These are phyloP conservation scores for Lysiphlebus fabarum DNA, from an alignment of 1,140 invertebrate genomes.

Conservation along the genomic window DNA sequence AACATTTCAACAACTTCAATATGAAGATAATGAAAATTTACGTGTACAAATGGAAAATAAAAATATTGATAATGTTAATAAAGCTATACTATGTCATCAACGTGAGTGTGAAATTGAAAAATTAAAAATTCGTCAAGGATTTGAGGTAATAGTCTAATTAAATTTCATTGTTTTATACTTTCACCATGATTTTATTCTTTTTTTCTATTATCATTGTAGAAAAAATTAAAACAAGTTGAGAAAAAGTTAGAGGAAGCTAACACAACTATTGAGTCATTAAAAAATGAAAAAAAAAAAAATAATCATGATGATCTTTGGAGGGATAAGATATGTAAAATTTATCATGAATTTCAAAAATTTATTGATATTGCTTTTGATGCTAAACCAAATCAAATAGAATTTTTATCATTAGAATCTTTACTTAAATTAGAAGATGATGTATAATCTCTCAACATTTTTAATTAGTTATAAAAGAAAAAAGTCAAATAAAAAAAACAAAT, in stretches of 20 bases:
- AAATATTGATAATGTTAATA: slow-evolving; percentile 47
- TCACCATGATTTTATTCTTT: neutral
- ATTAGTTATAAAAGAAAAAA: too few species aligned
- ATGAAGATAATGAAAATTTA: slow-evolving; percentile 33
- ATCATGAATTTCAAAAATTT: slow-evolving; percentile 53
- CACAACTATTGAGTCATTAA: slow-evolving; percentile 25
- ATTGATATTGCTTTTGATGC: slow-evolving; percentile 49
- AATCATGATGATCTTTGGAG: slow-evolving; percentile 21
- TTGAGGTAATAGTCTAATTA: slow-evolving; percentile 31
- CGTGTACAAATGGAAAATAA: slow-evolving; percentile 46
- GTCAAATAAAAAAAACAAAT: too few species aligned
- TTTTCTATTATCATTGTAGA: slow-evolving; percentile 23
- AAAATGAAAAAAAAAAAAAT: neutral
- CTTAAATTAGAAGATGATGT: slow-evolving; percentile 38
- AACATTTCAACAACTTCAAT: slow-evolving; percentile 27
- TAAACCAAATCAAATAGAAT: slow-evolving; percentile 50
- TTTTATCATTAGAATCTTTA: slow-evolving; percentile 46
- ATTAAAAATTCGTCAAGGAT: slow-evolving; percentile 33
- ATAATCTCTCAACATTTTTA: too few species aligned
- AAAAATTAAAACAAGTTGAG: slow-evolving; percentile 30
- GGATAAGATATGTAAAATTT: slow-evolving; percentile 40
- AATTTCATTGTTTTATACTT: slow-evolving; percentile 9
- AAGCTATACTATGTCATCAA: slow-evolving; percentile 47
- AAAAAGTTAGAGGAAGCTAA: slow-evolving; percentile 27
- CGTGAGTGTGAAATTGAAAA: slow-evolving; percentile 42